These are phyloP conservation scores for Eupeodes luniger DNA, from an alignment of 2,888 invertebrate species.

Conservation along the genomic window DNA sequence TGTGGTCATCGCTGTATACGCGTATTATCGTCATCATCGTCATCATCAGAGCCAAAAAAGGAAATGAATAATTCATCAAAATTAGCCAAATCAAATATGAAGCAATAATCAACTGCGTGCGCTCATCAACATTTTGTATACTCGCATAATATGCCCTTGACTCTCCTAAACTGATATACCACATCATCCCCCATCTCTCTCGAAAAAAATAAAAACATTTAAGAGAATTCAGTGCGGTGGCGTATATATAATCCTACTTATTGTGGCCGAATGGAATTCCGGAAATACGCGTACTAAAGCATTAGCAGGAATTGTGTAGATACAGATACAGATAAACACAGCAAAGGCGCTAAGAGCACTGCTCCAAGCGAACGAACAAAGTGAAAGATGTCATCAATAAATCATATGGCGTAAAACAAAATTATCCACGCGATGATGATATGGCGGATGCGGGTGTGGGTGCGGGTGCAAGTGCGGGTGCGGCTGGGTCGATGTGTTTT, in stretches of 20 bases:
- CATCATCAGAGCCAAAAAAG: neutral
- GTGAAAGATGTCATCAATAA: constrained; percentile 70
- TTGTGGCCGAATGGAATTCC: constrained; percentile 42
- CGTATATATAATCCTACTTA: constrained; percentile 22
- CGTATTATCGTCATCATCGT: neutral
- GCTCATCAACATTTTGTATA: constrained; percentile 34
- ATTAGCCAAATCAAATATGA: constrained; percentile 63
- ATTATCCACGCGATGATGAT: neutral
- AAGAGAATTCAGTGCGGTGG: neutral
- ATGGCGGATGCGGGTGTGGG: neutral
- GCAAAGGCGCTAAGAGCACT: neutral
- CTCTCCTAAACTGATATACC: constrained; percentile 17
- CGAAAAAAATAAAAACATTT: neutral
- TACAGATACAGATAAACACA: neutral
- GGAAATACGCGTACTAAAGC: constrained; percentile 45
- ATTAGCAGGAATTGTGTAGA: constrained; percentile 17
- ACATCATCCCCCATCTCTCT: neutral
- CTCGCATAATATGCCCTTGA: constrained; percentile 7
- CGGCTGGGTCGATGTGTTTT: neutral
- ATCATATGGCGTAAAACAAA: constrained; percentile 57
- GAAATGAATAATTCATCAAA: constrained; percentile 69
- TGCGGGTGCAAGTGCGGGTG: too few relatives aligned
- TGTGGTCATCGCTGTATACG: neutral
- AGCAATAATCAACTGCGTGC: constrained; percentile 63
- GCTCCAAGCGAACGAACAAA: constrained; percentile 41